A percentile compares a stretch with the other conserved stretches of the same genome.
phyloP scores from a whole-genome alignment of 2,113 vertebrate genomes.

The Cottus gobio region DNA sequence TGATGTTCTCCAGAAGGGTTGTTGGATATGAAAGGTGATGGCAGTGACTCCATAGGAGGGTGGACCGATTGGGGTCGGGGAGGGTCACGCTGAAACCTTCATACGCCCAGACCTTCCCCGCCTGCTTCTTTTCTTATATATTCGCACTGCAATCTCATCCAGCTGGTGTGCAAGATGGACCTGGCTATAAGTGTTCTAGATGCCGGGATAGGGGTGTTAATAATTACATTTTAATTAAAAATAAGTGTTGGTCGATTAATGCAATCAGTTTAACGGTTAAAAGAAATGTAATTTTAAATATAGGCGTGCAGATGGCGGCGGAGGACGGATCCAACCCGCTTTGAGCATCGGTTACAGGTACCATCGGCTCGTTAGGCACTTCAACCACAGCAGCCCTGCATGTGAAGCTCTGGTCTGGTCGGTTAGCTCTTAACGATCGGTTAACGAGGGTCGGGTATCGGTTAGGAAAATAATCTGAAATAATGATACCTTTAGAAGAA shows the following conservation, averaged over 20 bases:
- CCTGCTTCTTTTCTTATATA: too few species aligned
- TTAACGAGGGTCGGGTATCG: too few species aligned
- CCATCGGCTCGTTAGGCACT: too few species aligned
- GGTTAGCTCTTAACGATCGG: too few species aligned
- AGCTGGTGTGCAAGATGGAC: not conserved
- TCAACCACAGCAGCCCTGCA: too few species aligned
- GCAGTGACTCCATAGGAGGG: not conserved
- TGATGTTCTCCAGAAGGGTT: not conserved
- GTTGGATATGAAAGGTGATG: not conserved
- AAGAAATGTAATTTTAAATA: not conserved
- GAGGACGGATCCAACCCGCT: too few species aligned
- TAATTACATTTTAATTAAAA: not conserved
- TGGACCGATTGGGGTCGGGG: constrained; percentile 4
- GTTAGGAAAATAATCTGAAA: too few species aligned
- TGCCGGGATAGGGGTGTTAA: not conserved
- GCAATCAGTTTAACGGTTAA: not conserved
- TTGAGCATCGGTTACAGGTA: too few species aligned
- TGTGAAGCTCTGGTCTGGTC: too few species aligned
- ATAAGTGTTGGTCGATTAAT: not conserved
- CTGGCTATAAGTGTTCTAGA: not conserved
- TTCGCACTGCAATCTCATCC: too few species aligned
- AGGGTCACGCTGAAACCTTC: not conserved
- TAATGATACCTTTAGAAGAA: not conserved
- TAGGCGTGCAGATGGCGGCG: too few species aligned
- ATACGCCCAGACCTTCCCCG: too few species aligned